These are phyloP conservation scores for Odontamblyopus rebecca DNA, from an alignment of 2,797 vertebrate genomes.

Conservation along the genomic window DNA sequence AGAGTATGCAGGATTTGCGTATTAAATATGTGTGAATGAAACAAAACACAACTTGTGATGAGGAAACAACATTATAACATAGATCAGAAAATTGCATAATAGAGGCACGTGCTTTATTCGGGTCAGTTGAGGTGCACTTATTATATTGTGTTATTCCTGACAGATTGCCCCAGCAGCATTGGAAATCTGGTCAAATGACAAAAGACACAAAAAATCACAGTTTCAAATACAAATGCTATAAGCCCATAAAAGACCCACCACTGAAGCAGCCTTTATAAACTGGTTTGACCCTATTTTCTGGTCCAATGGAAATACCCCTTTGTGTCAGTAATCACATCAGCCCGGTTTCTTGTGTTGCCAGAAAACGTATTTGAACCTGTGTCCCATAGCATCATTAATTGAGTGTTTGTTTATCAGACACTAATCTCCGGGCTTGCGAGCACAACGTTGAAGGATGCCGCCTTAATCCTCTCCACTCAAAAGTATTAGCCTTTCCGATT, in stretches of 20 bases:
- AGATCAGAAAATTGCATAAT: too few species aligned
- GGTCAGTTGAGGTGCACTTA: too few species aligned
- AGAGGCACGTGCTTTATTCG: too few species aligned
- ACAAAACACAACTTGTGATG: too few species aligned
- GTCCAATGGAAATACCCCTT: neutral
- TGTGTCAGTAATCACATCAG: conserved; percentile 45
- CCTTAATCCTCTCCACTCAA: conserved; percentile 65
- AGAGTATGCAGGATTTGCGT: too few species aligned
- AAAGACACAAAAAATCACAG: neutral
- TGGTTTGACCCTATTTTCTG: neutral
- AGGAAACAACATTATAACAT: too few species aligned
- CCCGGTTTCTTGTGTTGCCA: conserved; percentile 49
- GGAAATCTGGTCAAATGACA: neutral
- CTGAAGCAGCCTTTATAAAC: neutral
- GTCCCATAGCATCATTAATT: conserved; percentile 64
- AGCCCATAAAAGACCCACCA: neutral
- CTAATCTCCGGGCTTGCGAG: conserved; percentile 64
- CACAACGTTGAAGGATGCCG: conserved; percentile 65
- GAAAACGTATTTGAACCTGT: conserved; percentile 40
- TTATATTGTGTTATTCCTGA: neutral
- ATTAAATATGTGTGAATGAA: too few species aligned
- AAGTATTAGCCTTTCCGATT: conserved; percentile 64
- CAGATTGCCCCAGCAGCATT: neutral
- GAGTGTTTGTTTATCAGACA: conserved; percentile 56
- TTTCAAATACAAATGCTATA: neutral